phyloP scores from a whole-genome alignment of 2,888 invertebrate species.

The Macrosoma leucophasiata region DNA sequence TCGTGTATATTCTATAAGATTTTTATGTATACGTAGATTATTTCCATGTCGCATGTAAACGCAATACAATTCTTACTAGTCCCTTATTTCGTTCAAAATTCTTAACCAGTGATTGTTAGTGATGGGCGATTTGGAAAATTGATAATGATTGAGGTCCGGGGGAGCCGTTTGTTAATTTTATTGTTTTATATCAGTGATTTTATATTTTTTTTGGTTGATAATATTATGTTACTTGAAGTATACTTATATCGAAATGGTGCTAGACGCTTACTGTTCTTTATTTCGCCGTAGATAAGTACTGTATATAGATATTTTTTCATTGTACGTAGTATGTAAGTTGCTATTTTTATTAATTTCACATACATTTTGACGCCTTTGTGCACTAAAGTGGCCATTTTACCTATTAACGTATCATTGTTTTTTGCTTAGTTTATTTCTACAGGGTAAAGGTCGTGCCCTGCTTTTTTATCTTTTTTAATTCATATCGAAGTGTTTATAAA shows the following conservation, averaged over 20 bases:
- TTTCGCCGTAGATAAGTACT: conserved; percentile 53
- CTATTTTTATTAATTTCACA: conserved; percentile 19
- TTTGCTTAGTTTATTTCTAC: conserved; percentile 39
- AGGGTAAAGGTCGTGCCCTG: conserved; percentile 51
- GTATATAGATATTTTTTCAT: conserved; percentile 46
- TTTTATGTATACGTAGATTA: conserved; percentile 52
- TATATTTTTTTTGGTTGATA: conserved; percentile 62
- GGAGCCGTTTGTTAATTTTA: conserved; percentile 43
- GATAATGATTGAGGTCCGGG: conserved; percentile 27
- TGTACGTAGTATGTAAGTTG: conserved; percentile 30
- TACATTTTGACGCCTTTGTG: conserved; percentile 39
- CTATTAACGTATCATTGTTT: conserved; percentile 6
- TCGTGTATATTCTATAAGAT: conserved; percentile 52
- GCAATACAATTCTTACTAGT: conserved; percentile 67
- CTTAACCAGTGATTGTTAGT: conserved; percentile 44
- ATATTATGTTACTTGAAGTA: conserved; percentile 65
- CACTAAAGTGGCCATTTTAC: conserved; percentile 52
- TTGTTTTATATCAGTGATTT: conserved; percentile 46
- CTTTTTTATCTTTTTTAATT: conserved; percentile 45
- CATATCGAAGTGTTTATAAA: conserved; percentile 48
- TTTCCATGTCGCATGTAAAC: conserved; percentile 41
- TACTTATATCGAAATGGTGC: conserved; percentile 73
- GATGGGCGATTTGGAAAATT: conserved; percentile 32
- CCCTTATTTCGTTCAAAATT: conserved; percentile 58
- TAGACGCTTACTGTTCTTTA: conserved; percentile 65